These are phyloP conservation scores for Pachyrhynchus sulphureomaculatus DNA, from an alignment of 1,140 invertebrate genomes.

Conservation along the genomic window DNA sequence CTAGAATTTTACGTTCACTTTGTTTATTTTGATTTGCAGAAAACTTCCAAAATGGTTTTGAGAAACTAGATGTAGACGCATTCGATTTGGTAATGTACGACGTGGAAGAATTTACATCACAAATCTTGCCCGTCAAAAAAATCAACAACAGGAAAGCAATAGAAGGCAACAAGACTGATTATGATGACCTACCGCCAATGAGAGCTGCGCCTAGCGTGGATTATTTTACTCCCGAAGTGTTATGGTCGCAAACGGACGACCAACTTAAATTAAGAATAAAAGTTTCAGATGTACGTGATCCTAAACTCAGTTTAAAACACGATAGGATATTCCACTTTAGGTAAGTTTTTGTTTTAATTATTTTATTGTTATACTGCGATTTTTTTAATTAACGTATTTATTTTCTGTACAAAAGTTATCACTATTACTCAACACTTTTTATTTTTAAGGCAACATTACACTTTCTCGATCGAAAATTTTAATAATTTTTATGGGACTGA, in stretches of 20 bases:
- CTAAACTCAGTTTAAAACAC: conserved; percentile 28
- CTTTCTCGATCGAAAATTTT: too few relatives aligned
- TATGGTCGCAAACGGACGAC: conserved; percentile 40
- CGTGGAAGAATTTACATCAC: conserved; percentile 1
- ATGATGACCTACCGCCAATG: conserved; percentile 29
- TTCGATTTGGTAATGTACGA: conserved; percentile 22
- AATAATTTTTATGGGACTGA: too few relatives aligned
- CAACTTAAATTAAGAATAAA: conserved; percentile 35
- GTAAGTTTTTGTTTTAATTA: conserved; percentile 26
- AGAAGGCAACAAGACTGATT: not conserved
- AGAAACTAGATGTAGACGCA: too few relatives aligned
- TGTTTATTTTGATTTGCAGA: too few relatives aligned
- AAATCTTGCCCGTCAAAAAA: conserved; percentile 2
- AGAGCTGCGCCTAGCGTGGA: conserved; percentile 32
- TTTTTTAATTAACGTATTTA: not conserved
- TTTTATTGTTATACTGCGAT: not conserved
- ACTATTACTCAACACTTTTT: too few relatives aligned
- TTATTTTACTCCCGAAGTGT: conserved; percentile 38
- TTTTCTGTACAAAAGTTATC: not conserved
- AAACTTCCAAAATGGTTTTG: too few relatives aligned
- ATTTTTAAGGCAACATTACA: too few relatives aligned
- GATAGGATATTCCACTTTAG: conserved; percentile 37
- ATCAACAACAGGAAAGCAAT: not conserved
- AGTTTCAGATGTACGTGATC: conserved; percentile 31
- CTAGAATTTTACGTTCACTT: too few relatives aligned